A percentile compares a stretch with the other conserved stretches of the same genome.
Conservation (phyloP, 2,888 invertebrate genomes). For the Sphaeridia pumilis region DNA sequence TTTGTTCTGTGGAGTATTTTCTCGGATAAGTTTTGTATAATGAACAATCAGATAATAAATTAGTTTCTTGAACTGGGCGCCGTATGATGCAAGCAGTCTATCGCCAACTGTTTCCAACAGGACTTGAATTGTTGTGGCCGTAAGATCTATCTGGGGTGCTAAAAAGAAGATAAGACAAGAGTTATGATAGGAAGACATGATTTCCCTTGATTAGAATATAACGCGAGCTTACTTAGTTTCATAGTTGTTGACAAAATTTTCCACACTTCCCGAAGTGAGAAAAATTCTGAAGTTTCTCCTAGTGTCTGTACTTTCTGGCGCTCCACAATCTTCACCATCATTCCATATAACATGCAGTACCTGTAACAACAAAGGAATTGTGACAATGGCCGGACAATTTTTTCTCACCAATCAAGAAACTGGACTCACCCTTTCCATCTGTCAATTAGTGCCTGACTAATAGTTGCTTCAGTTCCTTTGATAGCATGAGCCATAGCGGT, state of each 20-base stretch:
- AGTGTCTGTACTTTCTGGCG: conserved; percentile 15
- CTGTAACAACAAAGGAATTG: conserved; percentile 19
- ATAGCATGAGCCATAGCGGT: conserved; percentile 25
- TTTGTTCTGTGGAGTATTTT: conserved; percentile 23
- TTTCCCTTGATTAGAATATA: not conserved
- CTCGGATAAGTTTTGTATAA: conserved; percentile 26
- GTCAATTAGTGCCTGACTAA: conserved; percentile 29
- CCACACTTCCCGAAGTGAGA: conserved; percentile 34
- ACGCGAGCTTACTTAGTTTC: conserved; percentile 26
- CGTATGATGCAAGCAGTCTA: conserved; percentile 18
- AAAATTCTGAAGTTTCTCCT: conserved; percentile 26
- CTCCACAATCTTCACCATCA: conserved; percentile 29
- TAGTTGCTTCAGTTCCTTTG: conserved; percentile 25
- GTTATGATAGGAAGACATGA: not conserved
- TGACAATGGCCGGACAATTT: not conserved
- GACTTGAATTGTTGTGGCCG: conserved; percentile 31
- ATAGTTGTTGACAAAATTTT: conserved; percentile 26
- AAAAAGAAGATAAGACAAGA: not conserved
- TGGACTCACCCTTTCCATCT: conserved; percentile 26
- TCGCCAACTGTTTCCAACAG: conserved; percentile 31
- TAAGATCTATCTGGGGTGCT: conserved; percentile 35
- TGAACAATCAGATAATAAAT: conserved; percentile 17
- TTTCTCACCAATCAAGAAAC: not conserved
- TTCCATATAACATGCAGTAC: conserved; percentile 30
- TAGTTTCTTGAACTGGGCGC: conserved; percentile 29